Evolutionary conservation across 2,113 vertebrate species (phyloP).

Genomic region (Gobiocypris rarus): DNA sequence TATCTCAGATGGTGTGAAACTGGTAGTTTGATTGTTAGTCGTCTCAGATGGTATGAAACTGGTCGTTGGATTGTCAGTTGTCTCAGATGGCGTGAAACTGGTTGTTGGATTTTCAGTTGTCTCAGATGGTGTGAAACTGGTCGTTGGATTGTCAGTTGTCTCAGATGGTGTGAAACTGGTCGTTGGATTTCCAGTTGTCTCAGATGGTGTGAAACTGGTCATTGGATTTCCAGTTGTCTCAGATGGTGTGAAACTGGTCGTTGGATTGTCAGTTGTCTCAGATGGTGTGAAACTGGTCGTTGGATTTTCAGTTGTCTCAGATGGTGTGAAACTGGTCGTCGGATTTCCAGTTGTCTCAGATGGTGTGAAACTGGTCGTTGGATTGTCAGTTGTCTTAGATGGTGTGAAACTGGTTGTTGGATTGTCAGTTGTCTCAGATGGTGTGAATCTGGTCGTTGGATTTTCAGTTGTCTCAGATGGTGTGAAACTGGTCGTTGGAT

Average conservation of each 20-base stretch:
- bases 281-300: not conserved
- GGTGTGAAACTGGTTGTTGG: not conserved
- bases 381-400: rapidly evolving
- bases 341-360: not conserved
- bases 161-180: too few relatives aligned
- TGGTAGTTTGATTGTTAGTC: too few relatives aligned
- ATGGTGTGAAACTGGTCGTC: not conserved
- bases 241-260: rapidly evolving
- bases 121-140: not conserved
- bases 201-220: not conserved
- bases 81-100: not conserved
- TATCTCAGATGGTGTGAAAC: too few relatives aligned
- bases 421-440: too few relatives aligned
- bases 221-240: rapidly evolving
- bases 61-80: too few relatives aligned
- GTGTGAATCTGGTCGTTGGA: not conserved
- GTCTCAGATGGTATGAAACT: too few relatives aligned
- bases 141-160: not conserved
- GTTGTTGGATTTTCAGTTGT: not conserved
- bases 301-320: not conserved
- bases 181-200: not conserved
- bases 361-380: not conserved
- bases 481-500: not conserved
- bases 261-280: not conserved
- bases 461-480: not conserved